Evolutionary conservation across 1,140 invertebrate genomes (phyloP).

Genomic region (Ceratina japonica): DNA sequence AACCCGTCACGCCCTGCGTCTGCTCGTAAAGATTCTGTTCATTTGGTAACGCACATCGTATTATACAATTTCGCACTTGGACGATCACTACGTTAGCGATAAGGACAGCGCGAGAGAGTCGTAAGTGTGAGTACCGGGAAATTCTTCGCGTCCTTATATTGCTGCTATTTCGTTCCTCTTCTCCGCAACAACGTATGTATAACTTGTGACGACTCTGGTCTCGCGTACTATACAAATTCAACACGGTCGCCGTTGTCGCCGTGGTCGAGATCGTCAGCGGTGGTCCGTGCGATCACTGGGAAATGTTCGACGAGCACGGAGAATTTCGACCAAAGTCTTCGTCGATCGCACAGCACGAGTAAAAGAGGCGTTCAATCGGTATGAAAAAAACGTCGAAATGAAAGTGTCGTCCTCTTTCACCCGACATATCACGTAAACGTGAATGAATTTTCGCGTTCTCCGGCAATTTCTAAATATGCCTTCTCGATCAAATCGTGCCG

Average conservation of each 20-base stretch:
- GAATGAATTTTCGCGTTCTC: constrained; percentile 11
- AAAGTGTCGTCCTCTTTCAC: constrained; percentile 43
- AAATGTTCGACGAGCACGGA: constrained; percentile 18
- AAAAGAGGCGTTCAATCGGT: constrained; percentile 49
- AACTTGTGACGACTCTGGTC: constrained; percentile 46
- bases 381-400: background rate
- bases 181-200: constrained; percentile 40
- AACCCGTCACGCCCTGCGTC: too few relatives aligned
- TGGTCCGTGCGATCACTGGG: constrained; percentile 8
- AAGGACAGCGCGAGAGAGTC: constrained; percentile 28
- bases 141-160: constrained; percentile 18
- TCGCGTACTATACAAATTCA: constrained; percentile 59
- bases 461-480: constrained; percentile 22
- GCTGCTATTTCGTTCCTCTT: constrained; percentile 47
- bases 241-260: constrained; percentile 42
- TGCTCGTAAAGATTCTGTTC: too few relatives aligned
- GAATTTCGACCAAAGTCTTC: constrained; percentile 23
- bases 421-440: constrained; percentile 36
- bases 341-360: constrained; percentile 38
- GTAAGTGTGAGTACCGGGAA: background rate
- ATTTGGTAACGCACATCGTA: too few relatives aligned
- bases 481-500: background rate
- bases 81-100: background rate
- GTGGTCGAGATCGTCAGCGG: constrained; percentile 27
- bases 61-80: too few relatives aligned